Evolutionary conservation across 2,888 invertebrate species (phyloP), one percentile per base, ranked within the genome.

Genomic region (Eurois occulta): DNA sequence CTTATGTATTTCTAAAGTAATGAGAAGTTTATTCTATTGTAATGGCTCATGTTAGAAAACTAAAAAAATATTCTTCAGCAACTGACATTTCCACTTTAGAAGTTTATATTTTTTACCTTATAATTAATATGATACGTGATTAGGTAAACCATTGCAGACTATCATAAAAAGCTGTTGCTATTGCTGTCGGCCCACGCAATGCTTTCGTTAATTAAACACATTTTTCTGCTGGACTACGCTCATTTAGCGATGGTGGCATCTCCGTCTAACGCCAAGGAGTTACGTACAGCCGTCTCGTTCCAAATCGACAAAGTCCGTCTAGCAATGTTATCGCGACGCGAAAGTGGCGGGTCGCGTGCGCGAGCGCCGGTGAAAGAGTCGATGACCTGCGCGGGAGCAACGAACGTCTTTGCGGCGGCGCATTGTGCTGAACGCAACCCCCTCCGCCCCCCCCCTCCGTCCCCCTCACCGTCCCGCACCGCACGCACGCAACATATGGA

Each of bases 341-440:
- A 96, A 96, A 96, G 96, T 95, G 93, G 90, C 90, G 88, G 92
- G 94, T 94, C 94, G 94, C 94, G 95, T 94, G 95, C 94, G 93
- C 94, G 87, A 86, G 91, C 93, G 92, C 91, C 93, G 94, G 96
- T 95, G 96, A 96, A 96, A 95, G 96, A 95, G 96, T 95, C 96
- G 93, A 91, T 92, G 96, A 95, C 95, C 96, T 92, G 93, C 92
- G 95, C 95, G 95, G 95, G 96, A 93, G 95, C 96, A 96, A 96
- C 95, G 96, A 96, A 96, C 96, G 96, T 95, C 96, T 96, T 96
- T 96, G 96, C 95, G 86, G 89, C 85, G 88, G 92, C 90, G 91
- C 92, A 92, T 92, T 93, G 93, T 93, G 93, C 91, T 89, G 90
- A 91, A 92, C 93, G 92, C 92, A 90, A 88, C 91, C 90, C 91